A percentile compares a stretch with the other conserved stretches of the same genome.
Evolutionary conservation across 2,797 vertebrate species (phyloP).

Genomic region (Delichon dasypus): DNA sequence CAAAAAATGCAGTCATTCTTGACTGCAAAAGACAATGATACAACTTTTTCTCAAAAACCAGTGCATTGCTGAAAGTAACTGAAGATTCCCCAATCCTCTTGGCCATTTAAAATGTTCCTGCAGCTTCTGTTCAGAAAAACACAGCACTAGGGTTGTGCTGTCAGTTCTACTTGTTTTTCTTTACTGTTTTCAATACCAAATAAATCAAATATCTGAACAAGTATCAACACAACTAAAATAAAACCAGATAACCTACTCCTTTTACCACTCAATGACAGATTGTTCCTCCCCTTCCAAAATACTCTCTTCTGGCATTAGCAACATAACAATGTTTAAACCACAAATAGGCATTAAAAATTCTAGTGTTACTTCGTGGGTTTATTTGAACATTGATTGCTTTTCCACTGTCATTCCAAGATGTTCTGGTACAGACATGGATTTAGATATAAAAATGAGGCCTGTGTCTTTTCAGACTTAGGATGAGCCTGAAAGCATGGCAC

Average conservation of each 20-base stretch:
- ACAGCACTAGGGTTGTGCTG: neutral
- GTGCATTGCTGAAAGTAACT: constrained; percentile 20
- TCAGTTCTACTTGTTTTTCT: neutral
- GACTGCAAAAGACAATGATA: constrained; percentile 15
- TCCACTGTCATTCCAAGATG: neutral
- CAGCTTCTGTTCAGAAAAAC: constrained; percentile 1
- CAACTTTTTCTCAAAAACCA: neutral
- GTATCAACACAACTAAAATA: neutral
- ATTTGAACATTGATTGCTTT: neutral
- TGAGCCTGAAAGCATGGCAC: neutral
- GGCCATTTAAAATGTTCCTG: constrained; percentile 35
- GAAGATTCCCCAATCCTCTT: constrained; percentile 38
- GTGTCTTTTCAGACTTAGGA: neutral
- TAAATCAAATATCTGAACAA: constrained; percentile 14
- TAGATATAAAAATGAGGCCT: neutral
- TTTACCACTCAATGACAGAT: neutral
- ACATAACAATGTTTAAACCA: neutral
- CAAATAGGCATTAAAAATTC: neutral
- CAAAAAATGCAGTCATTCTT: neutral
- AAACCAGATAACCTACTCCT: neutral
- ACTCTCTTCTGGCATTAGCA: neutral
- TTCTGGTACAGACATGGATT: neutral
- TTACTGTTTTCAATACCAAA: constrained; percentile 11
- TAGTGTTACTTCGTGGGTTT: neutral
- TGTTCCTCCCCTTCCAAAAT: neutral